A percentile compares a stretch with the other conserved stretches of the same genome.
Conservation (phyloP, 2,888 invertebrate genomes). For the Polyommatus icarus region DNA sequence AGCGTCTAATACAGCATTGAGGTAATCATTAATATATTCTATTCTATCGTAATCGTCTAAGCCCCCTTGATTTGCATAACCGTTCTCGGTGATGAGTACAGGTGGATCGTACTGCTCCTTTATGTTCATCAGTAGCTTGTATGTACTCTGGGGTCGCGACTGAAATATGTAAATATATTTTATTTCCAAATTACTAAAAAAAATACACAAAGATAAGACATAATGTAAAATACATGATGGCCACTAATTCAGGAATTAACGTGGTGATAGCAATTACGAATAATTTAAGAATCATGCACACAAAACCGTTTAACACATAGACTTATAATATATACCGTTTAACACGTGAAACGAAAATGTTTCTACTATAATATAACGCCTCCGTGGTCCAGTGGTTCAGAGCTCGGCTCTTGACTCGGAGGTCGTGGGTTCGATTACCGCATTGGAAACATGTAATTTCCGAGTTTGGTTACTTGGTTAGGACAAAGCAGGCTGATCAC, state of each 20-base stretch:
- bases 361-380: not conserved
- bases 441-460: too few relatives aligned
- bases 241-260: not conserved
- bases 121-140: constrained; percentile 69
- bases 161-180: not conserved
- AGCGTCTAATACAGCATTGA: constrained; percentile 60
- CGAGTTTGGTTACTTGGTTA: too few relatives aligned
- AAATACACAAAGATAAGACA: too few relatives aligned
- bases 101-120: constrained; percentile 42
- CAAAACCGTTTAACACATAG: not conserved
- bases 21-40: constrained; percentile 59
- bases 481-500: too few relatives aligned
- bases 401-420: too few relatives aligned
- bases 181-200: too few relatives aligned
- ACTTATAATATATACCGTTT: too few relatives aligned
- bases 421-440: too few relatives aligned
- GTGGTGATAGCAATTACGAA: too few relatives aligned
- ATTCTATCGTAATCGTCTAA: constrained; percentile 69
- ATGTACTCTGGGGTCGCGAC: constrained; percentile 71
- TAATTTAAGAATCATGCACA: not conserved
- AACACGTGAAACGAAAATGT: not conserved
- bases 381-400: too few relatives aligned
- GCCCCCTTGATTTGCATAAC: constrained; percentile 61
- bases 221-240: too few relatives aligned
- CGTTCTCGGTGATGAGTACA: constrained; percentile 77